These are phyloP conservation scores for Balearica regulorum DNA, from an alignment of 2,797 vertebrate species.

Conservation along the genomic window DNA sequence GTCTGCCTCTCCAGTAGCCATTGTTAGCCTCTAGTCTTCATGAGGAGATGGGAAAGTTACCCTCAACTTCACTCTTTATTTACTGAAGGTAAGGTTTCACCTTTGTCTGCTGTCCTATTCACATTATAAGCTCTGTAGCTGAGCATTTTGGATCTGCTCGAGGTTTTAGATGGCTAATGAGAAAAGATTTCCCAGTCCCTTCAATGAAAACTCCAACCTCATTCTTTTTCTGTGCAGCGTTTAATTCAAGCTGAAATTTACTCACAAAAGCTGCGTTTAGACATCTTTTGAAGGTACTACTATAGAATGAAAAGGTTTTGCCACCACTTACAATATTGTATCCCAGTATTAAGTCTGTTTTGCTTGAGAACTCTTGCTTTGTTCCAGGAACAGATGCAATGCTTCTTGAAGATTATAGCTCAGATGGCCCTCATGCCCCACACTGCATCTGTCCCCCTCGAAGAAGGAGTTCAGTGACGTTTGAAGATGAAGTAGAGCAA, in stretches of 20 bases:
- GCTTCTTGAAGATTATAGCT: constrained; percentile 89
- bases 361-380: neutral
- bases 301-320: neutral
- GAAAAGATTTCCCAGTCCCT: neutral
- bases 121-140: neutral
- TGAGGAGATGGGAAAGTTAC: neutral
- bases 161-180: neutral
- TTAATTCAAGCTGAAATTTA: neutral
- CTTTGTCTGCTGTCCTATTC: neutral
- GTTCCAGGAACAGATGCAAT: constrained; percentile 91
- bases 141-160: neutral
- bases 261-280: neutral
- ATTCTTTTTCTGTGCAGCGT: neutral
- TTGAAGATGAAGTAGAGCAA: constrained; percentile 95
- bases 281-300: neutral
- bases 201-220: neutral
- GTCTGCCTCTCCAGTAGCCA: neutral
- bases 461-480: constrained; percentile 94
- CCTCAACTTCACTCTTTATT: neutral
- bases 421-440: constrained; percentile 76
- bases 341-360: neutral
- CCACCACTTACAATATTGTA: neutral
- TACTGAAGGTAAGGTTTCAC: neutral
- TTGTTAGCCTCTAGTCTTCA: neutral
- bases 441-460: constrained; percentile 76